Evolutionary conservation across 2,113 vertebrate species (phyloP).

Genomic region (Poeciliopsis prolifica): DNA sequence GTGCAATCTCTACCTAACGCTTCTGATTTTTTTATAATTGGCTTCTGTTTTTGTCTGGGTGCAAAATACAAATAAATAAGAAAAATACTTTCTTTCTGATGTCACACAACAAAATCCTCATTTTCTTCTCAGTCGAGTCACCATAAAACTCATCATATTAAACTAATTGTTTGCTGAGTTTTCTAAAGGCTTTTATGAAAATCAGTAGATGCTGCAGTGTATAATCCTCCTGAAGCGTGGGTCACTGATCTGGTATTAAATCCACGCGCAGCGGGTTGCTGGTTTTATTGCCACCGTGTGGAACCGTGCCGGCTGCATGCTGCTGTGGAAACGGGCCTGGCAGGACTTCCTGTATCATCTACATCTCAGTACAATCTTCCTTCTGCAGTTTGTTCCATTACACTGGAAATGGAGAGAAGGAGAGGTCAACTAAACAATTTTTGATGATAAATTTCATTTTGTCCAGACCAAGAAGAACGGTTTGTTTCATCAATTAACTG

Average conservation of each 20-base stretch:
- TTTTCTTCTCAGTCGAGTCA: background rate
- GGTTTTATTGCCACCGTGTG: slow-evolving; percentile 36
- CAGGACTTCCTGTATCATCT: slow-evolving; percentile 47
- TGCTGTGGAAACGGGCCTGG: slow-evolving; percentile 33
- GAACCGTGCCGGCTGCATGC: slow-evolving; percentile 2
- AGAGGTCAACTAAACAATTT: slow-evolving; percentile 66
- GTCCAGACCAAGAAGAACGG: slow-evolving; percentile 10
- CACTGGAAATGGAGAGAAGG: slow-evolving; percentile 53
- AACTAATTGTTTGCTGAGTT: background rate
- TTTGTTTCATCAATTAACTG: slow-evolving; percentile 52
- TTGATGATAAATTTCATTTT: slow-evolving; percentile 52
- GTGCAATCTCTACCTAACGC: slow-evolving; percentile 26
- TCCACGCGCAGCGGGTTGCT: slow-evolving; percentile 49
- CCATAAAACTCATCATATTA: background rate
- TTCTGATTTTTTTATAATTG: slow-evolving; percentile 40
- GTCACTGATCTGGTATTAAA: slow-evolving; percentile 52
- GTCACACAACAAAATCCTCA: background rate
- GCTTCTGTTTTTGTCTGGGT: background rate
- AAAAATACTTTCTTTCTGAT: background rate
- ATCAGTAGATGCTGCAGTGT: slow-evolving; percentile 4
- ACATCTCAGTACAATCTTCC: slow-evolving; percentile 38
- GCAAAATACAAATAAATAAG: slow-evolving; percentile 1
- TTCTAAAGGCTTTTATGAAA: slow-evolving; percentile 20
- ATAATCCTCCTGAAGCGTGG: slow-evolving; percentile 4
- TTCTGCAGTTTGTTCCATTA: slow-evolving; percentile 41